phyloP scores from a whole-genome alignment of 2,888 invertebrate species.

The Scaptomyza polygonia region DNA sequence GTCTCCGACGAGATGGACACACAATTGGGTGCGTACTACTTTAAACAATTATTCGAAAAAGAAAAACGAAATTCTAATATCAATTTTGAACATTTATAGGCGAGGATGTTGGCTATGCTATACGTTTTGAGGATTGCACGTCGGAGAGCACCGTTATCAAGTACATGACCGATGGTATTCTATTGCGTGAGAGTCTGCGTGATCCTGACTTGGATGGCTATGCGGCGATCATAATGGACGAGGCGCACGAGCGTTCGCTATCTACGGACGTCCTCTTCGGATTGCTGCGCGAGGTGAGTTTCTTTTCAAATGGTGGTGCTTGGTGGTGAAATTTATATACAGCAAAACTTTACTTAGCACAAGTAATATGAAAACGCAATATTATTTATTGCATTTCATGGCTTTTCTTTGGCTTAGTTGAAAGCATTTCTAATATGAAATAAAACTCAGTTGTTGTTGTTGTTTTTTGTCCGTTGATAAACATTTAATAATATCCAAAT shows the following conservation, averaged over 20 bases:
- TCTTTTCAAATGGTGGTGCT: not conserved
- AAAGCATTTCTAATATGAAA: not conserved
- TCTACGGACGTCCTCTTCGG: slow-evolving; percentile 99
- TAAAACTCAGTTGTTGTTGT: slow-evolving; percentile 1
- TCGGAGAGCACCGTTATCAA: slow-evolving; percentile 96
- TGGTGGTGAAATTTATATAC: not conserved
- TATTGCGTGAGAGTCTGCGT: slow-evolving; percentile 96
- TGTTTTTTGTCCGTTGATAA: slow-evolving; percentile 49
- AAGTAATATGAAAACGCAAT: no score
- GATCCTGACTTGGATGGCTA: slow-evolving; percentile 99
- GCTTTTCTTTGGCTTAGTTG: no score
- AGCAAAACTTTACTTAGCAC: no score
- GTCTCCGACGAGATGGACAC: slow-evolving; percentile 99
- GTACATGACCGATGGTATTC: slow-evolving; percentile 99
- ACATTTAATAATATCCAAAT: slow-evolving; percentile 76
- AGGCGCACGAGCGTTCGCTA: slow-evolving; percentile 98
- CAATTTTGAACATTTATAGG: slow-evolving; percentile 83
- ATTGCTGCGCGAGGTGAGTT: slow-evolving; percentile 93
- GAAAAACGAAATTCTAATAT: not conserved
- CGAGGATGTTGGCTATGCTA: slow-evolving; percentile 98
- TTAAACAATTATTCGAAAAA: not conserved
- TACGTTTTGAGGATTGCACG: slow-evolving; percentile 99
- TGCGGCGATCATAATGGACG: slow-evolving; percentile 99
- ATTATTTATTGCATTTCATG: no score
- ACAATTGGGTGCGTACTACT: slow-evolving; percentile 87